phyloP scores from a whole-genome alignment of 2,888 invertebrate genomes.

The Mythimna ferrago region DNA sequence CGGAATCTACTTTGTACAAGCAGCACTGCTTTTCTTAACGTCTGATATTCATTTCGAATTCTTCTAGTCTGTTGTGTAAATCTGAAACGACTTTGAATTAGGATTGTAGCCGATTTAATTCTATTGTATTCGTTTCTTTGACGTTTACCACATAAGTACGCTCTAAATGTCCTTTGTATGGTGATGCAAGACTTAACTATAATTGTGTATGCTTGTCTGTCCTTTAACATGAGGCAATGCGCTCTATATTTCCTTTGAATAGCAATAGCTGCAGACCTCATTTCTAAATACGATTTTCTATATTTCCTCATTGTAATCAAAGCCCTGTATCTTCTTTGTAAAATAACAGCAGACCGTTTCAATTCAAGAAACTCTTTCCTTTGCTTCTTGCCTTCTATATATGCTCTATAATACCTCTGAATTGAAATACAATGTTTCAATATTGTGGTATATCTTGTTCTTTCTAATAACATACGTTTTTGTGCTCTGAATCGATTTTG shows the following conservation, averaged over 20 bases:
- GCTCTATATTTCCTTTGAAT: constrained; percentile 84
- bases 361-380: constrained; percentile 75
- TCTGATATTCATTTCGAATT: constrained; percentile 72
- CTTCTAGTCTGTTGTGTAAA: constrained; percentile 68
- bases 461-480: constrained; percentile 76
- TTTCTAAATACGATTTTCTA: constrained; percentile 71
- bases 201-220: constrained; percentile 76
- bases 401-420: constrained; percentile 82
- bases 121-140: constrained; percentile 72
- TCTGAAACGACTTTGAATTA: constrained; percentile 84
- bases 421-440: constrained; percentile 79
- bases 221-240: constrained; percentile 74
- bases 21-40: constrained; percentile 70
- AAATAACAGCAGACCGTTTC: constrained; percentile 67
- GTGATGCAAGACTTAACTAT: constrained; percentile 76
- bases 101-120: constrained; percentile 73
- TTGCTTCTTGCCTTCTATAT: constrained; percentile 69
- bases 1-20: constrained; percentile 81
- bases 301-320: constrained; percentile 74
- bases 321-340: constrained; percentile 81
- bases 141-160: constrained; percentile 70
- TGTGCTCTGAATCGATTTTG: constrained; percentile 82
- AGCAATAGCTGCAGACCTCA: constrained; percentile 64
- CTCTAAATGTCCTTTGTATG: constrained; percentile 84
- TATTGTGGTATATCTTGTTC: constrained; percentile 76